Conservation (phyloP, 1,140 invertebrate genomes). For the Atopsyche davidsoni region DNA sequence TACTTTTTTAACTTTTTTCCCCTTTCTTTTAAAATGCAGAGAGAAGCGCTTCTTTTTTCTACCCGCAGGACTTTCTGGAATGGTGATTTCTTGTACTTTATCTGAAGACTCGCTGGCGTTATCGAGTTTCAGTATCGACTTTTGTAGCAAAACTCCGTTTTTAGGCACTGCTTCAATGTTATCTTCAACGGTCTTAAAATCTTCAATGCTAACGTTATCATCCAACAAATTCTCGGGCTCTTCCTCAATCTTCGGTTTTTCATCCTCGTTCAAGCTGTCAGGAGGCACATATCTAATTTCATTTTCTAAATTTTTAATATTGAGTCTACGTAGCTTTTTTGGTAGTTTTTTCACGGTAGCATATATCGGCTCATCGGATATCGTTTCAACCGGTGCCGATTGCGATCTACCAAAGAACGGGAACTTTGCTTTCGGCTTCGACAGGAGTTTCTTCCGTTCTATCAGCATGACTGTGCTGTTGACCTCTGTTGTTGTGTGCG, state of each 20-base stretch:
- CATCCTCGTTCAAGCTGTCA: constrained; percentile 11
- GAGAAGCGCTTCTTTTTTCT: constrained; percentile 49
- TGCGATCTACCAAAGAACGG: constrained; percentile 46
- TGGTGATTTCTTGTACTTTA: constrained; percentile 11
- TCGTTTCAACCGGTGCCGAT: constrained; percentile 43
- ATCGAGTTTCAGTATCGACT: constrained; percentile 18
- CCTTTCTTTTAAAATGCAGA: constrained; percentile 45
- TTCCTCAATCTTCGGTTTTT: constrained; percentile 2
- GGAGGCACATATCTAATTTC: constrained; percentile 44
- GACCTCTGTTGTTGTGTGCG: constrained; percentile 43
- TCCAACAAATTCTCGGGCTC: neutral
- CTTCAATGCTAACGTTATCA: neutral
- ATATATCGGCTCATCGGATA: constrained; percentile 45
- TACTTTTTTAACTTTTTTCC: constrained; percentile 43
- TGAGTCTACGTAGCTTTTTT: constrained; percentile 43
- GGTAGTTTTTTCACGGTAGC: constrained; percentile 48
- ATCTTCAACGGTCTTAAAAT: constrained; percentile 3
- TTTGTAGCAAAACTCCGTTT: constrained; percentile 11
- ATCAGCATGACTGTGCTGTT: constrained; percentile 47
- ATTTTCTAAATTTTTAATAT: constrained; percentile 46
- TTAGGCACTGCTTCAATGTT: constrained; percentile 6
- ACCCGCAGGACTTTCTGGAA: constrained; percentile 38
- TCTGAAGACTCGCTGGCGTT: constrained; percentile 25
- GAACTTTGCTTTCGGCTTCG: constrained; percentile 34
- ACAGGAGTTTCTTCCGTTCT: constrained; percentile 42